Base-by-base conservation (phyloP, 2,113 vertebrate species). In the Ploceus nigricollis region DNA sequence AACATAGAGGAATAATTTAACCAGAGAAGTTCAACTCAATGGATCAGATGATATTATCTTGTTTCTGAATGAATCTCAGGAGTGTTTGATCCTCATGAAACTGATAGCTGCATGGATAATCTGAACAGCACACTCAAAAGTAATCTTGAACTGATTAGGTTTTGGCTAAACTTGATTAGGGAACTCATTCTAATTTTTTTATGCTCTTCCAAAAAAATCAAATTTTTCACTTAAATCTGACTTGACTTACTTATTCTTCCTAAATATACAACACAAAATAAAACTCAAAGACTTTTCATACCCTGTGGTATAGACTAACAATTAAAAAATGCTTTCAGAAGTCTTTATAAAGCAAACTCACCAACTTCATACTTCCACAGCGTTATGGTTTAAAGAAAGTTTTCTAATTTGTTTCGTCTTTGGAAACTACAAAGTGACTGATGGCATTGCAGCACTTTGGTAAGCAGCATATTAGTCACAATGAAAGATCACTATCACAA, bases 381-480 rank as follows among this genome's bases (percentile, higher is more conserved):
- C 75, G 10, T 54, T 87, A 63, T 30, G 9, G 14, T 53, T 81
- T 81, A 79, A 84, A 86, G 47, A 91, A 94, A 73, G 42, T 93
- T 91, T 87, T 76, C 69, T 53, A 93, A 92, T 93, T 84, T 57
- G 7, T 78, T 95, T 79, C 6, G 3, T 89, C 27, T 89, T 88
- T 53, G 75, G 56, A 86, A 92, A 63, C 53, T 85, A 48, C 33
- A 51, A 82, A 84, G 35, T 89, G 80, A 91, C 70, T 76, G 48
- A 82, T 83, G 45, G 7, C 14, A 12, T 76, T 91, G 65, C 45
- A 90, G 53, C 51, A 44, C 13, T 87, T 94, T 82, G 44, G 27
- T 75, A 87, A 72, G 33, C 47, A 90, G 51, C 27, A 20, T 89
- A 92, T 87, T 94, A 94, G 63, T 94, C 58, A 90, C 73, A 70